Percentiles rank a stretch among this genome's conserved stretches.
Evolutionary conservation across 2,113 vertebrate genomes (phyloP).

Genomic region (Nothocercus nigrocapillus): DNA sequence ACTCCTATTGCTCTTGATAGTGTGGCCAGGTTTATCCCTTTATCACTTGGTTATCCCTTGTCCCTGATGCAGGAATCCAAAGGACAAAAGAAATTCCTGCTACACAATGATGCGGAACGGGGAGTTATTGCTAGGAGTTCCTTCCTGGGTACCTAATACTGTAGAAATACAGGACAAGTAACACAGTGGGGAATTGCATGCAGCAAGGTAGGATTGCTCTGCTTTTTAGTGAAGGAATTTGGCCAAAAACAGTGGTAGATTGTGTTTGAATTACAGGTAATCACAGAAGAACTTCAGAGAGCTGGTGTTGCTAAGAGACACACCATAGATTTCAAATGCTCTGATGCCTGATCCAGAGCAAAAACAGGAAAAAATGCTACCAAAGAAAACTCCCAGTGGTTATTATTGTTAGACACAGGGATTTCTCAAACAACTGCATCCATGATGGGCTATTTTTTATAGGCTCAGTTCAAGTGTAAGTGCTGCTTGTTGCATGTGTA

Average conservation of each 20-base stretch:
- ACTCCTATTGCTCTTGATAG: not conserved
- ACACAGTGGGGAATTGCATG: not conserved
- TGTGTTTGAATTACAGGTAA: not conserved
- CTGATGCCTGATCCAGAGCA: not conserved
- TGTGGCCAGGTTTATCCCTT: not conserved
- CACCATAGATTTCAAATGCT: not conserved
- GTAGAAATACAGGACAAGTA: not conserved
- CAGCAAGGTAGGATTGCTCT: not conserved
- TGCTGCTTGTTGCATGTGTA: not conserved
- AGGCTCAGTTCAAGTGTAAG: not conserved
- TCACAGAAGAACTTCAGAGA: not conserved
- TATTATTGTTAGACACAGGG: not conserved
- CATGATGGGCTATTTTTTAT: not conserved
- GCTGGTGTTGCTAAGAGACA: not conserved
- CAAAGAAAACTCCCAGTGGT: not conserved
- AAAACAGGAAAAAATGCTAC: not conserved
- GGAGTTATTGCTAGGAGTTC: not conserved
- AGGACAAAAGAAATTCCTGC: not conserved
- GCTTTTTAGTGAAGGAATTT: not conserved
- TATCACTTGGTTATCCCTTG: not conserved
- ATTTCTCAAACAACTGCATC: not conserved
- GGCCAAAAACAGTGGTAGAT: not conserved
- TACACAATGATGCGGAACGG: not conserved
- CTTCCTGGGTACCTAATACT: not conserved
- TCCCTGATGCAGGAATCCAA: not conserved